These are phyloP conservation scores for Brachionus paranguensis DNA, from an alignment of 1,140 invertebrate genomes.

Conservation along the genomic window DNA sequence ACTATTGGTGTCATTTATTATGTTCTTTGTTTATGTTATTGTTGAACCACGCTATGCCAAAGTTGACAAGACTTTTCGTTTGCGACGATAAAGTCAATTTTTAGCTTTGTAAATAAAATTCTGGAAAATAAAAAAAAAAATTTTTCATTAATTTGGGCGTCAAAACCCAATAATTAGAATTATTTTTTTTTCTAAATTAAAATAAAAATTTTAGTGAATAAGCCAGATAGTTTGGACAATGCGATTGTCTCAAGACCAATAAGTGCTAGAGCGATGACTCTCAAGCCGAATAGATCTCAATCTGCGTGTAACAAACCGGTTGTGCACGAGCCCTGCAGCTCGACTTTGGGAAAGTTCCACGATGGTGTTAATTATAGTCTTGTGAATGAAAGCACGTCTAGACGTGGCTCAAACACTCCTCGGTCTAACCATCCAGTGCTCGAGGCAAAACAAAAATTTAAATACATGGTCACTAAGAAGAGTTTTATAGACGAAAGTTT, in stretches of 20 bases:
- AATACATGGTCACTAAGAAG: slow-evolving; percentile 27
- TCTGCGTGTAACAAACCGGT: background rate
- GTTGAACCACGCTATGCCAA: slow-evolving; percentile 33
- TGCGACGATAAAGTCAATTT: background rate
- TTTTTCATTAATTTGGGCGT: background rate
- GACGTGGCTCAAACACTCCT: slow-evolving; percentile 2
- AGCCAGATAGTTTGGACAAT: background rate
- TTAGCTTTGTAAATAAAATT: slow-evolving; percentile 17
- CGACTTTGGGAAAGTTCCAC: slow-evolving; percentile 23
- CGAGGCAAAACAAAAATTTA: slow-evolving; percentile 27
- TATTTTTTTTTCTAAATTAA: background rate
- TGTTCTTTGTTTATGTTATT: background rate
- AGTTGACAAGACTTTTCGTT: background rate
- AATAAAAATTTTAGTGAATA: background rate
- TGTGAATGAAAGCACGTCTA: background rate
- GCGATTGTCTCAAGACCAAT: slow-evolving; percentile 1
- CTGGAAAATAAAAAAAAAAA: background rate
- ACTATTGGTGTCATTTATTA: background rate
- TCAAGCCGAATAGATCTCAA: slow-evolving; percentile 22
- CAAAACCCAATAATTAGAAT: background rate
- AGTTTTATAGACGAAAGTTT: slow-evolving; percentile 33
- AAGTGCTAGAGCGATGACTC: background rate
- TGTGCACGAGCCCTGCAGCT: slow-evolving; percentile 21
- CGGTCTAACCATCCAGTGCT: background rate
- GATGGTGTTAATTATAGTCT: slow-evolving; percentile 30